Base-by-base conservation (phyloP, 2,888 invertebrate species). In the Protodeltote pygarga region DNA sequence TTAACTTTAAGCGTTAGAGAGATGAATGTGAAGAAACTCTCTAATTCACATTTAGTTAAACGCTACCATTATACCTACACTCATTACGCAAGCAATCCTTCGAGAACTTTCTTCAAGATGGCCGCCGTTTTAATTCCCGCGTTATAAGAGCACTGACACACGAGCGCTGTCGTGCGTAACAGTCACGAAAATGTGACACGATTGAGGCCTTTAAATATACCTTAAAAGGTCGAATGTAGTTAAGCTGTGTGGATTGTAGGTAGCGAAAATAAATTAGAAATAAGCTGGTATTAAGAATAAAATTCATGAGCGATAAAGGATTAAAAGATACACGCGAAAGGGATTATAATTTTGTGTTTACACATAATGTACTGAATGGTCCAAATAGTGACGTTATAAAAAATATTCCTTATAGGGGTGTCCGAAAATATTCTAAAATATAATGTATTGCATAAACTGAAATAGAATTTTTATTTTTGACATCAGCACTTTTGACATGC, bases 41-140 rank as follows among this genome's bases (percentile, higher is more conserved):
- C 71, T 72, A 65, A 64, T 65, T 73, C 71, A 67, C 75, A 68
- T 79, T 79, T 64, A 77, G 67, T 69, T 70, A 64, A 75, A 73
- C 65, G 65, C 28, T 54, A 39, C 3, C 65, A 65, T 75, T 71
- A 68, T 73, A 69, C 75, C 73, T 70, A 70, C 5, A 50, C 71
- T 81, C 83, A 79, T 86, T 81, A 83, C 75, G 37, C 62, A 67
- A 55, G 61, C 73, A 71, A 79, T 75, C 69, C 74, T 81, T 72
- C 69, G 65, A 66, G 73, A 84, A 83, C 69, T 83, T 81, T 81
- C 75, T 51, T 46, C 71, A 78, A 78, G 69, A 85, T 80, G 79
- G 79, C 77, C 77, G 53, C 73, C 2, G 67, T 75, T 80, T 83
- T 79, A 80, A 81, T 81, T 82, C 78, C 74, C 72, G 73, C 73